phyloP scores from a whole-genome alignment of 2,888 invertebrate genomes.

The Agrochola lota region DNA sequence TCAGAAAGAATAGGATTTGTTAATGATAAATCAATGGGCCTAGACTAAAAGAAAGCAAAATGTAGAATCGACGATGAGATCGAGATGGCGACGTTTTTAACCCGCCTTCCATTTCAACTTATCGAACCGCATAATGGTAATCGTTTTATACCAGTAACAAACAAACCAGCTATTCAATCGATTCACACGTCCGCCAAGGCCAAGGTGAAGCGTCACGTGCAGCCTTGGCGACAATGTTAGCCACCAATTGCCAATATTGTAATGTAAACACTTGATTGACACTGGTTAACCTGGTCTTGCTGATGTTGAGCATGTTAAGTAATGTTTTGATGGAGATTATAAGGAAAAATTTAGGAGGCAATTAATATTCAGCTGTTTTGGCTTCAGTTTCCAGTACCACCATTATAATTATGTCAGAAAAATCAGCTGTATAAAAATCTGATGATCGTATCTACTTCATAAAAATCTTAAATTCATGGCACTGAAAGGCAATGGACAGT shows the following conservation, averaged over 20 bases:
- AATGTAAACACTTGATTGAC: constrained; percentile 29
- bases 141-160: constrained; percentile 18
- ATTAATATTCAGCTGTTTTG: background rate
- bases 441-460: background rate
- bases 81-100: background rate
- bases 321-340: background rate
- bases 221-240: constrained; percentile 32
- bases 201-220: constrained; percentile 51
- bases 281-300: constrained; percentile 28
- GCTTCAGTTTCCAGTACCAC: background rate
- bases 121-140: constrained; percentile 10
- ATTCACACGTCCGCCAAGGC: constrained; percentile 46
- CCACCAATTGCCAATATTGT: constrained; percentile 40
- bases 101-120: background rate
- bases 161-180: constrained; percentile 46
- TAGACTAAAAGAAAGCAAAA: background rate
- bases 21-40: too few species aligned
- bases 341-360: background rate
- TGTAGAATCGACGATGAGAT: background rate
- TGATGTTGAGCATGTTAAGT: constrained; percentile 5
- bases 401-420: background rate
- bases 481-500: too few species aligned
- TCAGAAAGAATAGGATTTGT: background rate
- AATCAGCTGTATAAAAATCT: background rate
- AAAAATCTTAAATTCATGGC: too few species aligned